These are phyloP conservation scores for Argyresthia goedartella DNA, from an alignment of 2,888 invertebrate genomes.

Conservation along the genomic window DNA sequence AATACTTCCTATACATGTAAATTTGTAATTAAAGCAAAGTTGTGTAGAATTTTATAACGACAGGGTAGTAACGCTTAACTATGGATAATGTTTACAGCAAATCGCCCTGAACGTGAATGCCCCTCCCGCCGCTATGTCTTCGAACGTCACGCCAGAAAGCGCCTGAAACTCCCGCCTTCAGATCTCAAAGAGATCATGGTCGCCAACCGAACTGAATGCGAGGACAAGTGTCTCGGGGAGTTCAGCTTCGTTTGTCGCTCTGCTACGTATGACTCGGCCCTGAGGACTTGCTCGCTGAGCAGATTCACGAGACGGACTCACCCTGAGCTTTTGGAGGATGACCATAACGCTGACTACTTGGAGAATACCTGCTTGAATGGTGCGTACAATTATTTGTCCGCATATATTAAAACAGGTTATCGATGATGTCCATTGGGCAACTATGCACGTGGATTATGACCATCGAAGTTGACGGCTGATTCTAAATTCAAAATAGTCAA, in stretches of 20 bases:
- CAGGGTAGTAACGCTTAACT: neutral
- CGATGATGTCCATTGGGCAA: too few species aligned
- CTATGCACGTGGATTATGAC: too few species aligned
- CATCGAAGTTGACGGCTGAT: too few species aligned
- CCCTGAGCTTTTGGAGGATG: conserved; percentile 86
- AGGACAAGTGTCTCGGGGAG: conserved; percentile 90
- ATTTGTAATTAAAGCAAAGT: too few species aligned
- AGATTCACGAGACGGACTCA: conserved; percentile 87
- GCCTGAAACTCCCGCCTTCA: conserved; percentile 82
- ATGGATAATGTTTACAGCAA: conserved; percentile 49
- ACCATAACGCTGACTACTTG: conserved; percentile 89
- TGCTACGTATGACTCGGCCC: conserved; percentile 83
- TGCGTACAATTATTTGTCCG: conserved; percentile 31
- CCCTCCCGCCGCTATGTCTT: conserved; percentile 90
- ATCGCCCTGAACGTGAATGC: conserved; percentile 89
- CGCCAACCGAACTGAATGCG: conserved; percentile 89
- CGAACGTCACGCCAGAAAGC: conserved; percentile 88
- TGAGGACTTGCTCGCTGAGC: conserved; percentile 85
- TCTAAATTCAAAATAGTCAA: too few species aligned
- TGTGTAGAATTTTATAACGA: too few species aligned
- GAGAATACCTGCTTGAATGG: conserved; percentile 93
- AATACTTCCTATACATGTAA: neutral
- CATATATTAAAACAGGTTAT: too few species aligned
- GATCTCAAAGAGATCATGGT: conserved; percentile 89
- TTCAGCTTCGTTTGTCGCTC: conserved; percentile 91